Conservation (phyloP, 2,113 vertebrate genomes). For the Aix galericulata region DNA sequence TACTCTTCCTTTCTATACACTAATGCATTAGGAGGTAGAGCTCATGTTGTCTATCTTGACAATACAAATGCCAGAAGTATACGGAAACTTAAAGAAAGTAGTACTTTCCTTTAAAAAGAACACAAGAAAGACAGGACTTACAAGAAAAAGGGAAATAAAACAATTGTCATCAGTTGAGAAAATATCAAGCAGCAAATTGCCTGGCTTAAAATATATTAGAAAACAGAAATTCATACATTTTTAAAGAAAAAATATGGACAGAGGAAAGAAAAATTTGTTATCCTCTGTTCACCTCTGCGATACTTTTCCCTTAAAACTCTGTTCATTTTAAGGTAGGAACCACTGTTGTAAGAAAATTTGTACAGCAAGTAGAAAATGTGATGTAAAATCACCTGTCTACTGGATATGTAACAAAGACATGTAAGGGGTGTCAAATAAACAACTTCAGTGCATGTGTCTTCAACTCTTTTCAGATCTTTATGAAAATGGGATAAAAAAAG, state of each 20-base stretch:
- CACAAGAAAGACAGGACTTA: background rate
- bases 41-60: background rate
- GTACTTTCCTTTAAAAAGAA: background rate
- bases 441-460: background rate
- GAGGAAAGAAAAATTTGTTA: background rate
- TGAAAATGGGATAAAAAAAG: background rate
- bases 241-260: background rate
- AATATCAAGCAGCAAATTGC: background rate
- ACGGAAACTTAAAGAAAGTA: background rate
- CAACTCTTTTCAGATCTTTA: background rate
- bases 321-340: background rate
- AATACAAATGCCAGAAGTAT: background rate
- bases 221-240: fast-evolving
- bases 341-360: background rate
- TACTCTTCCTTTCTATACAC: background rate
- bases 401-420: background rate
- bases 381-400: background rate
- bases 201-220: background rate
- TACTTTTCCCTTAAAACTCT: background rate
- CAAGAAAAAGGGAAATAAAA: background rate
- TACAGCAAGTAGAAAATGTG: background rate
- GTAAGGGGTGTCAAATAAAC: background rate
- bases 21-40: background rate
- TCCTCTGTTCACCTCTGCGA: background rate
- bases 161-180: background rate